Evolutionary conservation across 2,888 invertebrate genomes (phyloP).

Genomic region (Apodemia hepburni): DNA sequence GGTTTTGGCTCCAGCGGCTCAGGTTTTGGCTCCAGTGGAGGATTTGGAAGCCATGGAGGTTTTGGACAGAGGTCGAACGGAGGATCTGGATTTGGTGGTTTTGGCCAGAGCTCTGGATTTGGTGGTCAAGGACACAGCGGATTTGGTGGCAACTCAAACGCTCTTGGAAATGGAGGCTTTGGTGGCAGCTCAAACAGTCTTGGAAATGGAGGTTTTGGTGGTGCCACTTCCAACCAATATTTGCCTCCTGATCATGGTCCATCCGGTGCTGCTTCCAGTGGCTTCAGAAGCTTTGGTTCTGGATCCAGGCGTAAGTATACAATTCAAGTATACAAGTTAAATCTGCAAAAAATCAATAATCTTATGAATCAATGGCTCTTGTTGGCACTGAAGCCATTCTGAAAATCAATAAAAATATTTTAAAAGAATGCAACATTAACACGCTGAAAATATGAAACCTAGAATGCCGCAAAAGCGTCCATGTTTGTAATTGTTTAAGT

Average conservation of each 20-base stretch:
- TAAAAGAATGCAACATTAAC: no score
- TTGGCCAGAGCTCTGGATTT: constrained; percentile 22
- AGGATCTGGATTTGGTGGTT: constrained; percentile 22
- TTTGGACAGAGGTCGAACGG: constrained; percentile 22
- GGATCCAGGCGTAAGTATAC: constrained; percentile 33
- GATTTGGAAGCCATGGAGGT: constrained; percentile 18
- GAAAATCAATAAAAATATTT: no score
- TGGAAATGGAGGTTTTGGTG: constrained; percentile 36
- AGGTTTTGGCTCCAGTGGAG: constrained; percentile 35
- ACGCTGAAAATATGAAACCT: no score
- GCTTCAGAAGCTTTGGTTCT: constrained; percentile 29
- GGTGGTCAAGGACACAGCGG: constrained; percentile 29
- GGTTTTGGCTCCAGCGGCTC: constrained; percentile 29
- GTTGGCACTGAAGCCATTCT: no score
- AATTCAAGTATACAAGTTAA: no score
- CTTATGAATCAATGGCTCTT: no score
- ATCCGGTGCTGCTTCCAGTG: constrained; percentile 35
- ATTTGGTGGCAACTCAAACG: constrained; percentile 31
- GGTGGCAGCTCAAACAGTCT: constrained; percentile 31
- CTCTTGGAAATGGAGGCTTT: constrained; percentile 32
- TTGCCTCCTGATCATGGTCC: constrained; percentile 59
- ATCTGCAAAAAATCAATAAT: no score
- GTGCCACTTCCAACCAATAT: constrained; percentile 64
- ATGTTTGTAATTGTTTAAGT: no score
- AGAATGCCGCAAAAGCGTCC: no score